phyloP scores from a whole-genome alignment of 2,113 vertebrate genomes.

The Marcusenius ussheri region DNA sequence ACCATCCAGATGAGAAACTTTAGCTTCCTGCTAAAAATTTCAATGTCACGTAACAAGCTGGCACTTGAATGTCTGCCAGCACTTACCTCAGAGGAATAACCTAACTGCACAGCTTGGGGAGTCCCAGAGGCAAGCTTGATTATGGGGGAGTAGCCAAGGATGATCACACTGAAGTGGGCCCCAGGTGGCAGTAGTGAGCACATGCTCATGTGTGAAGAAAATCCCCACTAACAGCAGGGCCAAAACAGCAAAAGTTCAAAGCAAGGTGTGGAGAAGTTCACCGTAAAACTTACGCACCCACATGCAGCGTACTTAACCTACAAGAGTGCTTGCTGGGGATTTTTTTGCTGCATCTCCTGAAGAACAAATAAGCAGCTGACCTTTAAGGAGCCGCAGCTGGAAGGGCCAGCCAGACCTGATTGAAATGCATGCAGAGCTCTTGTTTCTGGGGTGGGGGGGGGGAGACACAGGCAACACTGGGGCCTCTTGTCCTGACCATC shows the following conservation, averaged over 20 bases:
- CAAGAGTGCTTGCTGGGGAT: neutral
- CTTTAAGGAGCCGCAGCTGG: conserved; percentile 2
- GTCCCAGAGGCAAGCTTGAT: neutral
- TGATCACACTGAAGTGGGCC: neutral
- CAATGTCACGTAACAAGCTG: neutral
- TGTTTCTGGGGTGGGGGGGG: neutral
- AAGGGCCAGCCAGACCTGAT: neutral
- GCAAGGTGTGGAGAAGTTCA: neutral
- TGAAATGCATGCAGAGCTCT: conserved; percentile 16
- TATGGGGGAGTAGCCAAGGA: neutral
- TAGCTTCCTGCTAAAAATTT: neutral
- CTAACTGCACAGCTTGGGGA: neutral
- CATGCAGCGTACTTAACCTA: neutral
- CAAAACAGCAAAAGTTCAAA: neutral
- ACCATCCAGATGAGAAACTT: neutral
- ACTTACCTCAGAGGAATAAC: neutral
- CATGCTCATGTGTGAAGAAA: neutral
- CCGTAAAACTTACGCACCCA: neutral
- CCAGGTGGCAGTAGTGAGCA: neutral
- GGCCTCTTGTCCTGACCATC: conserved; percentile 11
- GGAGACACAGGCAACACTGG: conserved; percentile 15
- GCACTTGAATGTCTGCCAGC: neutral
- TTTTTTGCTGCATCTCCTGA: neutral
- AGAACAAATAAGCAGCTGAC: neutral
- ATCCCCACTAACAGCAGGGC: neutral